Evolutionary conservation across 2,888 invertebrate genomes (phyloP).

Genomic region (Synergus gifuensis): DNA sequence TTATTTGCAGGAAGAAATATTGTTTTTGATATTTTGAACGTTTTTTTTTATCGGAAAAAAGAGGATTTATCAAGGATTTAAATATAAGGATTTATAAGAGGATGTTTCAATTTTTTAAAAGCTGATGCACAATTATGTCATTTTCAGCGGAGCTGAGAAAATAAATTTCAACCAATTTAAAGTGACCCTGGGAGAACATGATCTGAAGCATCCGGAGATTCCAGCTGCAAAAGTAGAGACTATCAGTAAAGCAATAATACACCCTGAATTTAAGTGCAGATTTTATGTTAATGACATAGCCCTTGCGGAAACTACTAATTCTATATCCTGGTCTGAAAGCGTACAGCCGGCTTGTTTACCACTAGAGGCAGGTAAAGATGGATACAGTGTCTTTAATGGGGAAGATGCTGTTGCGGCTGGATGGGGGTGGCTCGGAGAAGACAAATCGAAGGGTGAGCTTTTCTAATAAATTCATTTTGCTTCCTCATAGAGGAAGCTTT

Average conservation of each 20-base stretch:
- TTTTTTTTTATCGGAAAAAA: neutral
- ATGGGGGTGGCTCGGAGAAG: slow-evolving; percentile 92
- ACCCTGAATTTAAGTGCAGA: slow-evolving; percentile 86
- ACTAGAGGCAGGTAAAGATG: slow-evolving; percentile 78
- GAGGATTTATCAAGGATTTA: too few species aligned
- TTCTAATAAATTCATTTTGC: neutral
- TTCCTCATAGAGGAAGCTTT: too few species aligned
- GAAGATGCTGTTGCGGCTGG: slow-evolving; percentile 86
- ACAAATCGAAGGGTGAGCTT: slow-evolving; percentile 81
- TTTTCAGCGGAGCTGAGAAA: slow-evolving; percentile 82
- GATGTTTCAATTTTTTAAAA: neutral
- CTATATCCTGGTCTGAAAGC: slow-evolving; percentile 84
- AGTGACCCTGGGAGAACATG: slow-evolving; percentile 85
- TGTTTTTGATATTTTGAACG: neutral
- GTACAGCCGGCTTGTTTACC: slow-evolving; percentile 90
- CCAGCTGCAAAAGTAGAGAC: slow-evolving; percentile 78
- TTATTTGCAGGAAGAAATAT: neutral
- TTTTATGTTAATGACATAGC: slow-evolving; percentile 85
- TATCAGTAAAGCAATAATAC: slow-evolving; percentile 82
- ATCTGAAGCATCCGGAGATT: slow-evolving; percentile 81
- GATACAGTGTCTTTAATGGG: slow-evolving; percentile 80
- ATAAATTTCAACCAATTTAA: slow-evolving; percentile 84
- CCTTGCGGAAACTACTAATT: slow-evolving; percentile 83
- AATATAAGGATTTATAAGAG: too few species aligned
- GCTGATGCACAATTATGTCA: neutral